Evolutionary conservation across 2,113 vertebrate genomes (phyloP).

Genomic region (Gallinago undulata): DNA sequence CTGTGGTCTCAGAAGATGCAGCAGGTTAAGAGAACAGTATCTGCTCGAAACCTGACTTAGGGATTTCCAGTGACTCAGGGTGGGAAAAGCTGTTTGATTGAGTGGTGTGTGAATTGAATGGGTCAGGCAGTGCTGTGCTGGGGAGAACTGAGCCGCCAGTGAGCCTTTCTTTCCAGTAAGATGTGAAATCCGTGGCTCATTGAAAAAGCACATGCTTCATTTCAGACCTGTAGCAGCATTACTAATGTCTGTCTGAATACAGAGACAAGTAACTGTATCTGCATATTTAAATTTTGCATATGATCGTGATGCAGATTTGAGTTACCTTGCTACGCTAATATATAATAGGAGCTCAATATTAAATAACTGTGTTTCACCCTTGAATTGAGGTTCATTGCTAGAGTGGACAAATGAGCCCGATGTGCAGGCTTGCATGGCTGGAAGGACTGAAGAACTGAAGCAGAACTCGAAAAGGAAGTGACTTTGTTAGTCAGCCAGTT

Average conservation of each 20-base stretch:
- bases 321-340: not conserved
- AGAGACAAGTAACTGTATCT: not conserved
- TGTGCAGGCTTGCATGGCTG: not conserved
- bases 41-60: not conserved
- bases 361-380: not conserved
- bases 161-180: not conserved
- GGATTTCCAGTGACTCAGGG: not conserved
- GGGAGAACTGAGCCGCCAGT: not conserved
- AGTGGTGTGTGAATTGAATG: not conserved
- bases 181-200: not conserved
- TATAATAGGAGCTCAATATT: not conserved
- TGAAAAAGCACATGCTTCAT: not conserved
- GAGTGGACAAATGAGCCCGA: not conserved
- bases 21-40: not conserved
- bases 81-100: not conserved
- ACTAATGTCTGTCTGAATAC: not conserved
- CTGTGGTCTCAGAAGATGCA: not conserved
- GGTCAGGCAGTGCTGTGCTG: not conserved
- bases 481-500: slow-evolving; percentile 4
- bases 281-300: not conserved
- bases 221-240: not conserved
- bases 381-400: not conserved
- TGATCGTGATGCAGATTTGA: not conserved
- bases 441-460: not conserved
- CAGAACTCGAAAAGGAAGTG: slow-evolving; percentile 24